These are phyloP conservation scores for Sanderia malayensis DNA, from an alignment of 30 jellyfish, hydroid and myxozoan genomes.

Conservation along the genomic window DNA sequence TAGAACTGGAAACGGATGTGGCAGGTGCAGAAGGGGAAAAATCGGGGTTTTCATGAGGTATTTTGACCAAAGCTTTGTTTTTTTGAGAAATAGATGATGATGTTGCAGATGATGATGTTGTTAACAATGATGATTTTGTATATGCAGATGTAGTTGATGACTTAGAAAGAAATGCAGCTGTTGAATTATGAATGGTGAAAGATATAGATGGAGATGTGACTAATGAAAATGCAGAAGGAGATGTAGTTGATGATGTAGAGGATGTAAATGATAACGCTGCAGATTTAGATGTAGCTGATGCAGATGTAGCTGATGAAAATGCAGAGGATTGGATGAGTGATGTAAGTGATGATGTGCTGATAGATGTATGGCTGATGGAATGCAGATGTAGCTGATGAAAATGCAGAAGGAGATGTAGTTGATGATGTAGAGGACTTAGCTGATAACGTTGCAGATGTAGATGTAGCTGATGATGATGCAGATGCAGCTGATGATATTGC, in stretches of 20 bases:
- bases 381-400: neutral
- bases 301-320: neutral
- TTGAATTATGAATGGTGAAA: neutral
- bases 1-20: slow-evolving; percentile 1
- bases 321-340: neutral
- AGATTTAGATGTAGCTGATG: neutral
- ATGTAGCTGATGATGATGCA: neutral
- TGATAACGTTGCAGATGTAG: neutral
- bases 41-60: neutral
- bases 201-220: neutral
- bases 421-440: neutral
- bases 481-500: neutral
- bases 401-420: slow-evolving; percentile 1
- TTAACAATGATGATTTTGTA: neutral
- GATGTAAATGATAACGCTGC: neutral
- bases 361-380: no score
- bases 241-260: neutral
- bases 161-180: neutral
- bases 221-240: neutral
- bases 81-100: neutral
- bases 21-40: neutral
- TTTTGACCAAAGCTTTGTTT: neutral
- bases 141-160: neutral
- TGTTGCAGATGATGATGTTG: neutral
- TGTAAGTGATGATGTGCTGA: neutral